Conservation (phyloP, 2,888 invertebrate species). For the Molorchus minor region DNA sequence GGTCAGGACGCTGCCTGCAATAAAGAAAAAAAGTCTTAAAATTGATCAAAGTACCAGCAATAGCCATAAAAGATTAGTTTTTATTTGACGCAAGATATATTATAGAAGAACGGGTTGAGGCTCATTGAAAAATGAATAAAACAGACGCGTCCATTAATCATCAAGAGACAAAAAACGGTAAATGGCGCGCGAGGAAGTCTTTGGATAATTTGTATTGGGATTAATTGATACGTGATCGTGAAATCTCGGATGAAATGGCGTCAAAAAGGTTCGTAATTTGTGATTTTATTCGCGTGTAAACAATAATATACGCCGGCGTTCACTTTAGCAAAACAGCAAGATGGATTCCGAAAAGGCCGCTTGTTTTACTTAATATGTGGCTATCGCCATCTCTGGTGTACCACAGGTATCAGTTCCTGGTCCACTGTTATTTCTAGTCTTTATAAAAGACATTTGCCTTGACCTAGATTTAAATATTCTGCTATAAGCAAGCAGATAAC, state of each 20-base stretch:
- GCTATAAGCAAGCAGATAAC: no score
- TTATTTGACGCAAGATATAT: conserved; percentile 1
- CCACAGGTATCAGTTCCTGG: no score
- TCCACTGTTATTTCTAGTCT: no score
- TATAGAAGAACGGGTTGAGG: conserved; percentile 7
- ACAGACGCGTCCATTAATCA: conserved; percentile 9
- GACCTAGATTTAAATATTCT: no score
- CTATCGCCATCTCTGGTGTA: no score
- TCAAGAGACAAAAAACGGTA: conserved; percentile 6
- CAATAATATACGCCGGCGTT: no score
- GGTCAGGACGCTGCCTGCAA: conserved; percentile 76
- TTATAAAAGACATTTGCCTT: no score
- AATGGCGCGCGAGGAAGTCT: background rate
- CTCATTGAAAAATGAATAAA: conserved; percentile 7
- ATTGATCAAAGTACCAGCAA: no score
- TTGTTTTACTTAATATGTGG: no score
- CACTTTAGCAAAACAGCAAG: no score
- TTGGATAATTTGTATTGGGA: background rate
- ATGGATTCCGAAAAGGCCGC: no score
- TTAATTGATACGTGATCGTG: background rate
- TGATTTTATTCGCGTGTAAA: no score
- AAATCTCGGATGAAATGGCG: background rate
- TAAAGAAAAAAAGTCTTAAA: conserved; percentile 35
- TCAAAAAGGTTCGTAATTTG: background rate
- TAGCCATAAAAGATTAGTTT: conserved; percentile 4